Percentiles rank a stretch among this genome's conserved stretches.
These are phyloP conservation scores for Tortrix viridana DNA, from an alignment of 2,888 invertebrate species.

Conservation along the genomic window DNA sequence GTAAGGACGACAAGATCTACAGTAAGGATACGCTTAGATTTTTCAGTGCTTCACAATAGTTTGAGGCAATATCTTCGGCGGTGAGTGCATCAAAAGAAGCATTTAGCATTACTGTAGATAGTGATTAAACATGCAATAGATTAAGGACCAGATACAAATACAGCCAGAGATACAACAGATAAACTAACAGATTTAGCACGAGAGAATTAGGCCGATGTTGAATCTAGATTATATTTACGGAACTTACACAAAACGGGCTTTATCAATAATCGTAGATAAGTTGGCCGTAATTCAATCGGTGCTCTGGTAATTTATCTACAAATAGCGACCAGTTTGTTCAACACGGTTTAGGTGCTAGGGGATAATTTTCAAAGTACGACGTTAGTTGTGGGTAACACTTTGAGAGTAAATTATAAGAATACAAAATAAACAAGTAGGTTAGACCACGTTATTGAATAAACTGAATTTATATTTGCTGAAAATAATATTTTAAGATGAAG, in stretches of 20 bases:
- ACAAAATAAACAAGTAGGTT: slow-evolving; percentile 13
- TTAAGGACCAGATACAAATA: slow-evolving; percentile 21
- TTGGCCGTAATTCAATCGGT: slow-evolving; percentile 44
- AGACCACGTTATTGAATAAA: neutral
- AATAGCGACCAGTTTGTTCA: slow-evolving; percentile 43
- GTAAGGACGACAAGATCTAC: neutral
- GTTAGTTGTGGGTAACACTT: slow-evolving; percentile 25
- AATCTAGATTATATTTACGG: slow-evolving; percentile 52
- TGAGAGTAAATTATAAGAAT: slow-evolving; percentile 16
- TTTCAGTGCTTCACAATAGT: no score
- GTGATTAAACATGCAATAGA: neutral
- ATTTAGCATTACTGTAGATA: neutral
- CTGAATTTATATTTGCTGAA: neutral
- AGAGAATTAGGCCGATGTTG: slow-evolving; percentile 50
- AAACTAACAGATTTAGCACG: slow-evolving; percentile 35
- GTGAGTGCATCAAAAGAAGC: neutral
- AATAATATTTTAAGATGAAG: no score
- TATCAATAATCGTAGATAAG: slow-evolving; percentile 52
- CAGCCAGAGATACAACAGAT: slow-evolving; percentile 18
- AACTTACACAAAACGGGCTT: slow-evolving; percentile 51
- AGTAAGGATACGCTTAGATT: no score
- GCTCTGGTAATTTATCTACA: slow-evolving; percentile 44
- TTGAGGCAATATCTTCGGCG: neutral
- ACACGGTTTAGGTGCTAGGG: slow-evolving; percentile 42
- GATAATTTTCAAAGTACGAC: slow-evolving; percentile 50